These are phyloP conservation scores for Pocillopora damicornis DNA, from an alignment of 64 coral and sea anemone genomes.

Conservation along the genomic window DNA sequence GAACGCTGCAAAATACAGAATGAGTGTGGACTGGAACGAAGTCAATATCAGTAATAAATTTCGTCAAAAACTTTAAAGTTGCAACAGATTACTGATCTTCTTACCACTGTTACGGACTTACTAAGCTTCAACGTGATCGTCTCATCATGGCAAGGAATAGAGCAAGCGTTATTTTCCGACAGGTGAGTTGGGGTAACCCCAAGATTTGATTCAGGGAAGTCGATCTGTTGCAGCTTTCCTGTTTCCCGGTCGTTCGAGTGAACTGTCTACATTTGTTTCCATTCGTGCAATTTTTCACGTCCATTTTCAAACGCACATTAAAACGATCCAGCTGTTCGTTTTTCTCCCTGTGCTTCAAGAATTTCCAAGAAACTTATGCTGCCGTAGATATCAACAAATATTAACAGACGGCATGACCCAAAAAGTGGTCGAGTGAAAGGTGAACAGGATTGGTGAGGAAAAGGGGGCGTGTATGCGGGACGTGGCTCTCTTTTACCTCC, in stretches of 20 bases:
- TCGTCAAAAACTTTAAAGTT: background rate
- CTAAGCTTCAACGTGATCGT: background rate
- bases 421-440: no score
- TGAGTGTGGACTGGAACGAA: background rate
- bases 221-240: background rate
- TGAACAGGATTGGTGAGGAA: no score
- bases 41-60: background rate
- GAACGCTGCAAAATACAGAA: background rate
- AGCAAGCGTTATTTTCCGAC: constrained; percentile 70
- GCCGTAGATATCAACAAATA: no score
- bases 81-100: background rate
- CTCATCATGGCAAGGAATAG: background rate
- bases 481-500: background rate
- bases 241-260: background rate
- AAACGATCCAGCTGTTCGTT: no score
- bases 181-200: constrained; percentile 29
- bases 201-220: background rate
- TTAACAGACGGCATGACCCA: no score
- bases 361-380: no score
- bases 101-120: background rate
- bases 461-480: constrained; percentile 15
- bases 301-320: no score
- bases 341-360: no score
- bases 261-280: no score
- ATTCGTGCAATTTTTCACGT: background rate